Evolutionary conservation across 1,140 invertebrate genomes (phyloP), one percentile per base, ranked within the genome.

Genomic region (Drosophila ficusphila): DNA sequence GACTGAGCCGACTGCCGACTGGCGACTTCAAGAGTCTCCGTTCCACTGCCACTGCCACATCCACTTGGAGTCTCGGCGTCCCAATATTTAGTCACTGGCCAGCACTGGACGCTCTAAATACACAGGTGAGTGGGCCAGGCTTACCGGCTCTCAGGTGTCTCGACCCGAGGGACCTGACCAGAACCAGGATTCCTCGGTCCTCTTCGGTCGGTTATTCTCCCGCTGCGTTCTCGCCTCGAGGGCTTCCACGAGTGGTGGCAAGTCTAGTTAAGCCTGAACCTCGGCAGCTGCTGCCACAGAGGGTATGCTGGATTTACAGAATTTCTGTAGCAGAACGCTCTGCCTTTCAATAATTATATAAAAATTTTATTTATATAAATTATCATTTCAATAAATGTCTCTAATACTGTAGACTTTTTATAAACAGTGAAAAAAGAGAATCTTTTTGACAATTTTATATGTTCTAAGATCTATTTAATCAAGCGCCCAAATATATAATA

Each of bases 201-300:
- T 12, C n/a, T n/a, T n/a, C n/a, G 23, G 33, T 34, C 23, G 12
- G 23, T 16, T 29, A 36, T 19, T 12, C 54, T 19, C 49, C 42
- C 53, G 60, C 60, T 58, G 48, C 23, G 52, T 52, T 18, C 54
- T 34, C 14, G 36, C 27, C 41, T 31, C 33, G 36, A n/a, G 56
- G 38, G 47, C 2, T 33, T 18, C 46, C 19, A 48, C 21, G 12
- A 58, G 25, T 54, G 56, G 27, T 8, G 49, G 42, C 19, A 44
- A 34, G 68, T 76, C 81, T 86, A 70, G 76, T 70, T 74, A 81
- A 81, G 81, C 81, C 76, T 70, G 76, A 85, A 85, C 57, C 76
- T 68, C 54, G 60, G 75, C 67, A 72, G 51, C 72, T n/a, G 75
- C 36, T 42, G 42, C 19, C 25, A 38, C 3, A 0, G 8, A 4